These are phyloP conservation scores for Leptarthrus brevirostris DNA, from an alignment of 2,888 invertebrate species.

Conservation along the genomic window DNA sequence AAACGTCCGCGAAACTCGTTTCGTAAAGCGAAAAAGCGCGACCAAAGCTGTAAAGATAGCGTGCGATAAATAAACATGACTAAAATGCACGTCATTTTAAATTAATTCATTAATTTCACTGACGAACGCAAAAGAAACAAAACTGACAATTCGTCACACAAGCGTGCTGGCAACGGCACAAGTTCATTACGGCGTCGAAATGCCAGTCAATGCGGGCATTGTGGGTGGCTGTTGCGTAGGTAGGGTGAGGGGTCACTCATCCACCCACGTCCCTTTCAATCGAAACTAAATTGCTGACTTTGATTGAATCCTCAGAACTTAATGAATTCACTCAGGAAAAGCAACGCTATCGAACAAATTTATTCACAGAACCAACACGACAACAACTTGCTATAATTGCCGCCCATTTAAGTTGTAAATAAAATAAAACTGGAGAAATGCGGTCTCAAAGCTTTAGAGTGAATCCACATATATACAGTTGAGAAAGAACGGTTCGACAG, in stretches of 20 bases:
- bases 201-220: neutral
- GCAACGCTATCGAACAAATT: neutral
- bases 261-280: neutral
- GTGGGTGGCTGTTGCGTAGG: conserved; percentile 2
- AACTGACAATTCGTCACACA: conserved; percentile 40
- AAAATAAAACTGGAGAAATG: neutral
- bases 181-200: conserved; percentile 8
- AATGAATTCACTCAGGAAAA: conserved; percentile 20
- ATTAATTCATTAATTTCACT: conserved; percentile 44
- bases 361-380: neutral
- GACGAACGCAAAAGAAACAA: conserved; percentile 14
- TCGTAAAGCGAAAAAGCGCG: conserved; percentile 7
- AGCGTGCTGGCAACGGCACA: neutral
- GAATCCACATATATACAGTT: conserved; percentile 4
- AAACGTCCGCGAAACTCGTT: conserved; percentile 19
- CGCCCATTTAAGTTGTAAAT: conserved; percentile 10
- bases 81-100: conserved; percentile 34
- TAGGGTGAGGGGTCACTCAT: neutral
- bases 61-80: conserved; percentile 29
- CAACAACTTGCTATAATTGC: conserved; percentile 16
- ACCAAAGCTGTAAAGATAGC: conserved; percentile 20
- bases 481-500: neutral
- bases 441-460: neutral
- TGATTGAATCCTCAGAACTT: conserved; percentile 34
- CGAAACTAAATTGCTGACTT: conserved; percentile 15